These are phyloP conservation scores for Leptopterna dolabrata DNA, from an alignment of 2,888 invertebrate species.

Conservation along the genomic window DNA sequence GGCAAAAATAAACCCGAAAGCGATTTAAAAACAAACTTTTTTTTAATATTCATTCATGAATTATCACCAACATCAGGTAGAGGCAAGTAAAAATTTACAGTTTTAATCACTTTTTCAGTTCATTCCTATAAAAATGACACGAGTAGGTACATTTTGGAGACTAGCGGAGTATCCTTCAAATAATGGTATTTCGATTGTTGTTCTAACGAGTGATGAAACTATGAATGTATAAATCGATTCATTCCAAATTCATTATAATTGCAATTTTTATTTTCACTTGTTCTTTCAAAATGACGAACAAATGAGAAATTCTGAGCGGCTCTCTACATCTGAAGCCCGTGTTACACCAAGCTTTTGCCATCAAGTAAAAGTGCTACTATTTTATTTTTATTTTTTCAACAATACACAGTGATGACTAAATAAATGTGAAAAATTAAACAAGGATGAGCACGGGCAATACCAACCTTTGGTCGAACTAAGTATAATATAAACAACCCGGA, in stretches of 20 bases:
- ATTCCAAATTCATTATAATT: not conserved
- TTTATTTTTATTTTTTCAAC: too few species aligned
- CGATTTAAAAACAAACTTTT: not conserved
- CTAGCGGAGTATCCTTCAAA: slow-evolving; percentile 22
- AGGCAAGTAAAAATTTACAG: slow-evolving; percentile 43
- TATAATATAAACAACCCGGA: not conserved
- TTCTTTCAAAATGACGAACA: not conserved
- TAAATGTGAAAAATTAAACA: not conserved
- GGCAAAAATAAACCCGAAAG: not conserved
- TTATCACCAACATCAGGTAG: slow-evolving; percentile 36
- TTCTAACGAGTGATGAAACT: not conserved
- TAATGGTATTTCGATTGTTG: not conserved
- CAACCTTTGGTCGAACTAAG: not conserved
- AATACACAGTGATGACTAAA: not conserved
- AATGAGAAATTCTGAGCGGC: not conserved
- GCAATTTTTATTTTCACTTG: not conserved
- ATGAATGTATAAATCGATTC: not conserved
- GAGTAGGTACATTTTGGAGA: slow-evolving; percentile 1
- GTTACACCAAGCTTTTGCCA: not conserved
- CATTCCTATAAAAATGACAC: slow-evolving; percentile 36
- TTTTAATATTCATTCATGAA: slow-evolving; percentile 40
- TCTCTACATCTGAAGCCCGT: not conserved
- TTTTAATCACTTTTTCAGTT: not conserved
- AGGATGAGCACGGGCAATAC: not conserved
- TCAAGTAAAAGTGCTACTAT: not conserved